A percentile compares a stretch with the other conserved stretches of the same genome.
Conservation (phyloP, 2,797 vertebrate genomes). For the Ctenosaura bakeri region DNA sequence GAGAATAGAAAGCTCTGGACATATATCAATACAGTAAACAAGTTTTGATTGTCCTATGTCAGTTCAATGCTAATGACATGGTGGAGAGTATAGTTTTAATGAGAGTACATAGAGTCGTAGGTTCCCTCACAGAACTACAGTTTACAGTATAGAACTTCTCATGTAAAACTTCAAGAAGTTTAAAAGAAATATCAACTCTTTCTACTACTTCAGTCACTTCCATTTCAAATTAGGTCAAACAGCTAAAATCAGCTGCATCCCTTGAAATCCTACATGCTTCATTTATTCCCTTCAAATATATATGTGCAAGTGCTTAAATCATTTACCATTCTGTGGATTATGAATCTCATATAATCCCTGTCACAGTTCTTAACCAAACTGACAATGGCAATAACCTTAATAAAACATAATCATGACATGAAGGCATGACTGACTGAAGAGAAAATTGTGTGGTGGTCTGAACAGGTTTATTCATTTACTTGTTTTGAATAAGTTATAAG, state of each 20-base stretch:
- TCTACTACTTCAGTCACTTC: slow-evolving; percentile 81
- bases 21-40: background rate
- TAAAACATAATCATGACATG: slow-evolving; percentile 36
- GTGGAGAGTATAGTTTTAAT: background rate
- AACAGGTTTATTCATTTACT: slow-evolving; percentile 39
- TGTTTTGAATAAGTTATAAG: slow-evolving; percentile 23
- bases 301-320: slow-evolving; percentile 71
- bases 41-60: background rate
- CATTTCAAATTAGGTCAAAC: slow-evolving; percentile 85
- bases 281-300: slow-evolving; percentile 84
- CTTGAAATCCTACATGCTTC: slow-evolving; percentile 82
- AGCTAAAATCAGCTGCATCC: slow-evolving; percentile 75
- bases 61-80: background rate
- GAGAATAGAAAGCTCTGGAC: background rate
- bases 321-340: slow-evolving; percentile 67
- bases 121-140: background rate
- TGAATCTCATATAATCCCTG: slow-evolving; percentile 45
- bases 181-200: slow-evolving; percentile 48
- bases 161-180: slow-evolving; percentile 33
- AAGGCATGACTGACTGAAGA: slow-evolving; percentile 47
- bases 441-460: slow-evolving; percentile 51
- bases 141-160: slow-evolving; percentile 53
- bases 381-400: slow-evolving; percentile 12
- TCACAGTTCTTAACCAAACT: slow-evolving; percentile 29
- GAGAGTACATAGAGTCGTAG: background rate